Percentiles rank a stretch among this genome's conserved stretches.
These are phyloP conservation scores for Augochlora pura DNA, from an alignment of 1,140 invertebrate species.

Conservation along the genomic window DNA sequence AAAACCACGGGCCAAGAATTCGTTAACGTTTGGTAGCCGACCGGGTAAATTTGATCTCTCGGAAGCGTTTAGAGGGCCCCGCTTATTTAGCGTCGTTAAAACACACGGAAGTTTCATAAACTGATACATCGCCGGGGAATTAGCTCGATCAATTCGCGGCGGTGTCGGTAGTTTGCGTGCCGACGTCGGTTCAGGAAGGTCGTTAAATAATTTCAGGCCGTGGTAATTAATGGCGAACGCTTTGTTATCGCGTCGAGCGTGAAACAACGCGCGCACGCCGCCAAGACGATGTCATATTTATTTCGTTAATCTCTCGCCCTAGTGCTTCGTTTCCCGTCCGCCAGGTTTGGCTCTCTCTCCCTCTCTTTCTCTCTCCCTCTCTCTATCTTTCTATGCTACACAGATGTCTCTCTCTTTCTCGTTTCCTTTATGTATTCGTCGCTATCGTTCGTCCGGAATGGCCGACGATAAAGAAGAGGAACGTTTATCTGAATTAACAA, in stretches of 20 bases:
- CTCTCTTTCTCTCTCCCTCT: neutral
- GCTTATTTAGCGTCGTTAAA: conserved; percentile 8
- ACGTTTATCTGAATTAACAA: conserved; percentile 34
- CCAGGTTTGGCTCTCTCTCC: too few species aligned
- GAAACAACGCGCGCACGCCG: conserved; percentile 30
- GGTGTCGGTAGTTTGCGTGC: conserved; percentile 34
- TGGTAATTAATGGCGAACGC: conserved; percentile 46
- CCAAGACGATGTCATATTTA: conserved; percentile 49
- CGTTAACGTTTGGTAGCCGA: neutral
- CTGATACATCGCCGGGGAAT: conserved; percentile 16
- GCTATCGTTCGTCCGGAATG: conserved; percentile 35
- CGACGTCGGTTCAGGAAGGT: conserved; percentile 20
- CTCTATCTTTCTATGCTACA: neutral
- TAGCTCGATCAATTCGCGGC: conserved; percentile 32
- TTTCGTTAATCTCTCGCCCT: conserved; percentile 46
- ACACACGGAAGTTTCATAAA: conserved; percentile 31
- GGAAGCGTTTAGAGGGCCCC: neutral
- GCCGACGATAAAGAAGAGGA: conserved; percentile 31
- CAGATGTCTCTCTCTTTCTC: too few species aligned
- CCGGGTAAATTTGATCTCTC: neutral
- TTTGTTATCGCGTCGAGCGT: conserved; percentile 48
- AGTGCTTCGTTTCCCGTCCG: conserved; percentile 1
- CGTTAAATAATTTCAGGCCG: conserved; percentile 49
- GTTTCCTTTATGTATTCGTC: neutral
- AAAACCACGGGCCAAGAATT: neutral